Percentiles rank a stretch among this genome's conserved stretches.
Conservation (phyloP, 64 coral and sea anemone species). For the Dendrophyllia cribrosa region DNA sequence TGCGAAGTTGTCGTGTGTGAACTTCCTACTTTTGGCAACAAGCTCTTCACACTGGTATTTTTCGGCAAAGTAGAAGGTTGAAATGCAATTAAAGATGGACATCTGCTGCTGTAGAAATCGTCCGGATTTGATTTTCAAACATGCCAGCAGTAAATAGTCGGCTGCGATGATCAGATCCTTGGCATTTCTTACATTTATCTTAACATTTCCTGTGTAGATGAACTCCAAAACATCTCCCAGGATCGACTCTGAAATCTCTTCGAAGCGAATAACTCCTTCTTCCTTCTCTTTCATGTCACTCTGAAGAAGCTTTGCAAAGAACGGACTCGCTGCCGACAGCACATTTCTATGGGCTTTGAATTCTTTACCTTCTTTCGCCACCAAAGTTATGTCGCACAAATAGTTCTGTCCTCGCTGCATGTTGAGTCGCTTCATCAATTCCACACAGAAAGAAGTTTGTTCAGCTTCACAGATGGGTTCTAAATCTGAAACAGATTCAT, state of each 20-base stretch:
- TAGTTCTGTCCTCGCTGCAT: constrained; percentile 18
- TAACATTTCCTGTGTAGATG: neutral
- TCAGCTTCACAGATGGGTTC: neutral
- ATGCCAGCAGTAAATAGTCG: neutral
- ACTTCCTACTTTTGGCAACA: neutral
- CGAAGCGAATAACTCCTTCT: neutral
- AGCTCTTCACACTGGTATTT: neutral
- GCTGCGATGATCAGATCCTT: neutral
- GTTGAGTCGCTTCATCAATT: constrained; percentile 36
- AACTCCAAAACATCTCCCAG: neutral
- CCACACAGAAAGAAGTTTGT: constrained; percentile 15
- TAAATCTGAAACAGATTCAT: neutral
- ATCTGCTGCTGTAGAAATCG: neutral
- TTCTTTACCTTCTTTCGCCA: neutral
- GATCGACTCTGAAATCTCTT: neutral
- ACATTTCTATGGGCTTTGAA: neutral
- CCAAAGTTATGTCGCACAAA: constrained; percentile 35
- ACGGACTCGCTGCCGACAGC: neutral
- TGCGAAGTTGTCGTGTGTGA: neutral
- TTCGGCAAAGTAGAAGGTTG: neutral
- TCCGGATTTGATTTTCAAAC: neutral
- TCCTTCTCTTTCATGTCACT: constrained; percentile 53
- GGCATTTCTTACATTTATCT: neutral
- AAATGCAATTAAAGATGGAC: neutral
- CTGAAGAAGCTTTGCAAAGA: constrained; percentile 34